Base-by-base conservation (phyloP, 2,797 vertebrate species). In the Columba guinea region DNA sequence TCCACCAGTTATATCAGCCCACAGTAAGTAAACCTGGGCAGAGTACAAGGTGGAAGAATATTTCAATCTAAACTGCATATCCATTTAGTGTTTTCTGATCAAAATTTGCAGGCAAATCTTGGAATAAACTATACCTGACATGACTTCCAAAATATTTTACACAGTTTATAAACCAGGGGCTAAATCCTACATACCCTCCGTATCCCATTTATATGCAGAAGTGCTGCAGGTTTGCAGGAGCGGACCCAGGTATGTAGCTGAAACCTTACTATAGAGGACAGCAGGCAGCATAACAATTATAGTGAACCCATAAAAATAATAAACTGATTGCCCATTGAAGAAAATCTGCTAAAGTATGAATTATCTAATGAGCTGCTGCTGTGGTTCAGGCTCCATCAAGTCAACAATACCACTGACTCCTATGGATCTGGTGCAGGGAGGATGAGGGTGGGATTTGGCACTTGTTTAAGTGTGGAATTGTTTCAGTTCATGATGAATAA, bases 1-100 rank as follows among this genome's bases (percentile, higher is more conserved):
- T 97, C 92, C 97, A 89, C 94, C 71, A 27, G 92, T 86, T 94
- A 93, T 97, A 97, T 97, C 97, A 97, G 93, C 91, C 81, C 34
- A 96, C 94, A 95, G 95, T 97, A 97, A 96, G 97, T 98, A 97
- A 98, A 91, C 80, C 82, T 51, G 91, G 93, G 87, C 94, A 80
- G 56, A 93, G 84, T 78, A 96, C 97, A 98, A 98, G 98, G 98
- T 97, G 96, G 98, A 97, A 97, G 97, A 97, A 96, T 97, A 97
- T 98, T 98, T 98, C 98, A 98, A 69, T 97, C 98, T 96, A 77
- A 94, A 93, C 94, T 93, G 93, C 94, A 94, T 95, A 95, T 71
- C 96, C 89, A 75, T 97, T 98, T 98, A 98, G 97, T 98, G 98
- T 98, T 98, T 98, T 97, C 97, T 98, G 97, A 98, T 98, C 98